Evolutionary conservation across 2,113 vertebrate genomes (phyloP), one percentile per base, ranked within the genome.

Genomic region (Ageneiosus marmoratus): DNA sequence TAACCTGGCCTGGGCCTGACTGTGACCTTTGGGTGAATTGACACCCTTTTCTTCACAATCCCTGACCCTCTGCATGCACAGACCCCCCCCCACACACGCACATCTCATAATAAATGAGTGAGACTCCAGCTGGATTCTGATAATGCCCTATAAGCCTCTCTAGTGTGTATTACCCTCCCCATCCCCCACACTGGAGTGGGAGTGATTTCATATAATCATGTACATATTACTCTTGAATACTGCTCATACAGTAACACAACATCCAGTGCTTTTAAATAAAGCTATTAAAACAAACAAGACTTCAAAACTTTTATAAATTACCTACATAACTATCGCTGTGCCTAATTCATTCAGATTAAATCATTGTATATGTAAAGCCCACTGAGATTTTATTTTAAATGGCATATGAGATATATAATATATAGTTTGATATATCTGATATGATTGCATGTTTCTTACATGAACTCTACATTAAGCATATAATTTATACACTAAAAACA

Each of bases 11-110:
- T 78, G 58, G 80, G 81, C 81, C 69, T 87, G 84, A 82, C 84
- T 81, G 22, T 85, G 89, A 89, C 87, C 86, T 84, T 32, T 55
- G 50, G 79, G 73, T 80, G 70, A 76, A 73, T 60, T 80, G 62
- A 79, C 37, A 51, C 77, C 78, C 75, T 60, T 74, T 60, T 74
- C 74, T 74, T 55, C 1, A 27, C 27, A 70, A 12, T 78, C 85
- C 37, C 60, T 82, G 72, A 86, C 79, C 84, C 27, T 48, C n/a
- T 55, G 53, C 62, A 63, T n/a, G 7, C 58, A 55, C 32, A 53
- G 7, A 20, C 69, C 41, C 56, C 22, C 70, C 34, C 56, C 63
- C 20, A 63, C 63, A 72, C 79, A 70, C 48, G 12, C 53, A 11
- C 80, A 80, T 86, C 62, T 80, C 44, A 10, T 87, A 79, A 86